A percentile compares a stretch with the other conserved stretches of the same genome.
These are phyloP conservation scores for Gadopsis bispinosus DNA, from an alignment of 2,797 vertebrate genomes.

Conservation along the genomic window DNA sequence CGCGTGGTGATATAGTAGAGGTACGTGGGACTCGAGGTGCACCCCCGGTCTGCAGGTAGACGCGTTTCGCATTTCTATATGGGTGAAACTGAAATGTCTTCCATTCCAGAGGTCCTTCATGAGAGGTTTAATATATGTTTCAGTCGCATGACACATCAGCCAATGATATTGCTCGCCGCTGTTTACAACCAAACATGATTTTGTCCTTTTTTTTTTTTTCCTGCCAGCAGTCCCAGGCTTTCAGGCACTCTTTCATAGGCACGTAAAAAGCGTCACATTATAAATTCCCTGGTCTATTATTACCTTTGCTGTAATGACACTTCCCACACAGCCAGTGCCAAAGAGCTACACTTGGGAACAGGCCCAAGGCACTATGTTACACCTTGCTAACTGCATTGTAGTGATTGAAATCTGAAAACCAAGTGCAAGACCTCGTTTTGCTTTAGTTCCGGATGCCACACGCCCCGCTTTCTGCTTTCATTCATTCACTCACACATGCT, in stretches of 20 bases:
- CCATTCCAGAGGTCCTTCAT: conserved; percentile 49
- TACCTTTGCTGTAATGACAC: conserved; percentile 78
- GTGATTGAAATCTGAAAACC: conserved; percentile 73
- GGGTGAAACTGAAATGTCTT: conserved; percentile 60
- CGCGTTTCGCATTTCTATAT: conserved; percentile 54
- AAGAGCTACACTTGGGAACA: conserved; percentile 70
- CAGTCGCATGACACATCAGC: conserved; percentile 65
- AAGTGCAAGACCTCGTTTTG: conserved; percentile 48
- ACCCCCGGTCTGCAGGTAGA: conserved; percentile 33
- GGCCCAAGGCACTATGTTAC: conserved; percentile 69
- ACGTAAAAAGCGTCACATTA: conserved; percentile 75
- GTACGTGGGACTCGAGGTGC: conserved; percentile 13
- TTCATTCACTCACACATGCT: conserved; percentile 13
- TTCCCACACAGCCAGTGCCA: conserved; percentile 77
- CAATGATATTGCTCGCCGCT: conserved; percentile 65
- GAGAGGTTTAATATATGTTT: conserved; percentile 66
- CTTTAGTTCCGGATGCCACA: conserved; percentile 5
- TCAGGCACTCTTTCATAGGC: conserved; percentile 65
- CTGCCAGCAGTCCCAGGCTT: conserved; percentile 51
- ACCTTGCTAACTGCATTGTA: conserved; percentile 67
- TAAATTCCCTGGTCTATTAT: conserved; percentile 79
- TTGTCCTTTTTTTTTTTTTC: conserved; percentile 20
- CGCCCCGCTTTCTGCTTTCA: conserved; percentile 9
- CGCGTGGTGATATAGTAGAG: conserved; percentile 60
- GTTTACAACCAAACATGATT: conserved; percentile 71